A percentile compares a stretch with the other conserved stretches of the same genome.
Evolutionary conservation across 2,888 invertebrate species (phyloP).

Genomic region (Melanotus villosus): DNA sequence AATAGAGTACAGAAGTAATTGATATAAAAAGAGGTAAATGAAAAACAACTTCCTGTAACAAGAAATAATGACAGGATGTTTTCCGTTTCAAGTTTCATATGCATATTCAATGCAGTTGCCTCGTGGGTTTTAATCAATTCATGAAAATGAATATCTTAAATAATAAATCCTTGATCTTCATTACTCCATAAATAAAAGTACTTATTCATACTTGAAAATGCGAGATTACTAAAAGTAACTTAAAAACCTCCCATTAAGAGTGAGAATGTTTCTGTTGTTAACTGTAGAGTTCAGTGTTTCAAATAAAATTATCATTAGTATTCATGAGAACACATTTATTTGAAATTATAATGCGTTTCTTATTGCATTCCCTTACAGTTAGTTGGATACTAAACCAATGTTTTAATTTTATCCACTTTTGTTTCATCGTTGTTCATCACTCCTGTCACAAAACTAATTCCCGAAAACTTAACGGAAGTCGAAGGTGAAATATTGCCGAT

Average conservation of each 20-base stretch:
- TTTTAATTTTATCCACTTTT: neutral
- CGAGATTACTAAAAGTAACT: constrained; percentile 11
- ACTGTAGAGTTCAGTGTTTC: constrained; percentile 25
- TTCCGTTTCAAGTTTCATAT: neutral
- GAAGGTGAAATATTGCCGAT: neutral
- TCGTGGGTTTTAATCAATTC: constrained; percentile 4
- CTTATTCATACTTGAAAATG: neutral
- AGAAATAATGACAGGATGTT: neutral
- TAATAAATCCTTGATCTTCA: constrained; percentile 3
- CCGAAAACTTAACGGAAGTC: neutral
- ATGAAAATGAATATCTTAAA: neutral
- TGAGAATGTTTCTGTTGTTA: constrained; percentile 7
- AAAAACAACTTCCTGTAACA: neutral
- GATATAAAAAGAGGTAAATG: constrained; percentile 1
- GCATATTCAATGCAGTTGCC: neutral
- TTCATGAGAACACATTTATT: constrained; percentile 26
- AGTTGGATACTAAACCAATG: constrained; percentile 20
- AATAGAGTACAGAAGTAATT: constrained; percentile 8
- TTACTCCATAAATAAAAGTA: constrained; percentile 4
- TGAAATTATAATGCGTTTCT: constrained; percentile 26
- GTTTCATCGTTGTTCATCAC: neutral
- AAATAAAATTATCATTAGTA: constrained; percentile 28
- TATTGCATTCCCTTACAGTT: constrained; percentile 20
- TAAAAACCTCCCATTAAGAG: constrained; percentile 17
- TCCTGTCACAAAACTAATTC: neutral